A percentile compares a stretch with the other conserved stretches of the same genome.
Evolutionary conservation across 2,888 invertebrate species (phyloP).

Genomic region (Hipparchia semele): DNA sequence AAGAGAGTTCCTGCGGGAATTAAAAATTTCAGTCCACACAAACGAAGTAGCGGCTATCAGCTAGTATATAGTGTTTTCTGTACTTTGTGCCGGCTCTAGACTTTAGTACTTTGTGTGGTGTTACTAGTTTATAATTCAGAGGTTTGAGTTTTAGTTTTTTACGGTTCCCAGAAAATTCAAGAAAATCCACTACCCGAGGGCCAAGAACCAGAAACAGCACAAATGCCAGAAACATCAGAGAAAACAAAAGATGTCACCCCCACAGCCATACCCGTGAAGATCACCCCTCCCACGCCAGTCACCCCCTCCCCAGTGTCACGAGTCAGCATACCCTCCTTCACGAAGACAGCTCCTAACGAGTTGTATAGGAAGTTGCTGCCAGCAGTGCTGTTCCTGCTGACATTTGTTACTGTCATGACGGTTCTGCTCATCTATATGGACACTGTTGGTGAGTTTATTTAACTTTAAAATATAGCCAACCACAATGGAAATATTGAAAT

Average conservation of each 20-base stretch:
- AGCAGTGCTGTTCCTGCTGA: constrained; percentile 88
- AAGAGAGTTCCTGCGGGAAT: no score
- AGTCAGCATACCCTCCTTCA: constrained; percentile 60
- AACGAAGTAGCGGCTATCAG: no score
- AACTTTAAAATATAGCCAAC: no score
- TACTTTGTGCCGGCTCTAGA: no score
- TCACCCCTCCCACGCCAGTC: constrained; percentile 41
- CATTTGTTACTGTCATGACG: constrained; percentile 91
- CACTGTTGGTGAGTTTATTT: constrained; percentile 85
- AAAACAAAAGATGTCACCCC: constrained; percentile 47
- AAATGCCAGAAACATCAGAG: constrained; percentile 33
- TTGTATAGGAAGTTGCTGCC: constrained; percentile 83
- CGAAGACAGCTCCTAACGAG: constrained; percentile 72
- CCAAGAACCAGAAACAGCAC: constrained; percentile 35
- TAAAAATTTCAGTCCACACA: no score
- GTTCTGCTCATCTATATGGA: constrained; percentile 91
- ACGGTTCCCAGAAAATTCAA: constrained; percentile 59
- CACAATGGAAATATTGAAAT: no score
- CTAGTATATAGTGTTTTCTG: no score
- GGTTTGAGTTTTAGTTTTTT: background rate
- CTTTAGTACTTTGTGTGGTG: no score
- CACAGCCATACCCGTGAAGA: constrained; percentile 45
- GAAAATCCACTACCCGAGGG: constrained; percentile 46
- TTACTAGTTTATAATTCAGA: no score
- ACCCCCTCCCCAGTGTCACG: constrained; percentile 49